Evolutionary conservation across 1,140 invertebrate genomes (phyloP).

Genomic region (Drosophila lini): DNA sequence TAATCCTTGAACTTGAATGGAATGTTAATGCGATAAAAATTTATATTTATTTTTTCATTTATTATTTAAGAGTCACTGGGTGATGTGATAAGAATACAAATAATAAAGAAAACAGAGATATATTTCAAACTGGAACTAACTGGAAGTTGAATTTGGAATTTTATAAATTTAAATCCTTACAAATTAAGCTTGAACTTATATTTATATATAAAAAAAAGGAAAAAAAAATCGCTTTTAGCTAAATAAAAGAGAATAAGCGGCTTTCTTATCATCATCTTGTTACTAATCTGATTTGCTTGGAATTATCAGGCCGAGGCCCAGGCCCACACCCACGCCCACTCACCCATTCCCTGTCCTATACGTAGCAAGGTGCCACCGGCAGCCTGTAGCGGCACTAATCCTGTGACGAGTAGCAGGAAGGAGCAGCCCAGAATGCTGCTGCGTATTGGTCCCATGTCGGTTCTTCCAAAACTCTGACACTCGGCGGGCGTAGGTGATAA

Average conservation of each 20-base stretch:
- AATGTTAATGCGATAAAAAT: not conserved
- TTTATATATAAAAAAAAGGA: not conserved
- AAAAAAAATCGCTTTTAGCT: not conserved
- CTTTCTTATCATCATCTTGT: conserved; percentile 13
- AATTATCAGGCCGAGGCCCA: conserved; percentile 6
- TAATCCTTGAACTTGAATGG: conserved; percentile 5
- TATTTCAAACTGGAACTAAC: not conserved
- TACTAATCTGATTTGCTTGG: conserved; percentile 44
- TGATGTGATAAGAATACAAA: not conserved
- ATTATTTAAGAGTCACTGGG: not conserved
- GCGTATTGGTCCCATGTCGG: conserved; percentile 75
- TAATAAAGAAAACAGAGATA: not conserved
- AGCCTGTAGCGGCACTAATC: conserved; percentile 48
- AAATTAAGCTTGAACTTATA: too few relatives aligned
- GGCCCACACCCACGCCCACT: conserved; percentile 1
- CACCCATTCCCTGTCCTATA: conserved; percentile 21
- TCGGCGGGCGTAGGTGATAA: conserved; percentile 33
- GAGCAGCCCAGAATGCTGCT: conserved; percentile 56
- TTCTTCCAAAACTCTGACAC: conserved; percentile 20
- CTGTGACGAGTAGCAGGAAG: conserved; percentile 62
- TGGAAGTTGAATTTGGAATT: not conserved
- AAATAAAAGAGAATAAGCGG: conserved; percentile 21
- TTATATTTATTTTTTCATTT: not conserved
- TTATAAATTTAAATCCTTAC: not conserved
- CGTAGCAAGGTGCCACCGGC: not conserved